Evolutionary conservation across 1,140 invertebrate species (phyloP).

Genomic region (Lepidotrigona ventralis): DNA sequence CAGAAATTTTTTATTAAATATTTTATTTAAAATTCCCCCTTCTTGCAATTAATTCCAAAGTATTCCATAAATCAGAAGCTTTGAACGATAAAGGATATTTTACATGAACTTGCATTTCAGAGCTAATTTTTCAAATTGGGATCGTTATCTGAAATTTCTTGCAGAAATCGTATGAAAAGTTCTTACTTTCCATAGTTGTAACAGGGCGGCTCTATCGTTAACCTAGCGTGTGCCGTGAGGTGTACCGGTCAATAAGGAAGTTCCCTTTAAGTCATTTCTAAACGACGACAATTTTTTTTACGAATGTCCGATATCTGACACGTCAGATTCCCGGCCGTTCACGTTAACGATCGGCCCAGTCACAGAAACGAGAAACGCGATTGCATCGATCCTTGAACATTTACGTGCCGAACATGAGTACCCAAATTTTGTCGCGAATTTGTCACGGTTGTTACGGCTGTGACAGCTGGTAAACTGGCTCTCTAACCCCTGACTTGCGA

Average conservation of each 20-base stretch:
- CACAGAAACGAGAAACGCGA: not conserved
- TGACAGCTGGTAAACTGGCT: slow-evolving; percentile 2
- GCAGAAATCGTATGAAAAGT: not conserved
- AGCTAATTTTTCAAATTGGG: not conserved
- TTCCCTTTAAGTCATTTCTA: slow-evolving; percentile 34
- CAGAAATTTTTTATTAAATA: no score
- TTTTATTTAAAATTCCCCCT: no score
- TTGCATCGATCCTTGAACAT: slow-evolving; percentile 28
- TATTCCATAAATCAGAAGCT: no score
- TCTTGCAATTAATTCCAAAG: no score
- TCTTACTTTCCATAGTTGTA: slow-evolving; percentile 42
- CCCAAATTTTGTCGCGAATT: slow-evolving; percentile 36
- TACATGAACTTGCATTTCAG: no score
- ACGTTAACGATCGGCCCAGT: not conserved
- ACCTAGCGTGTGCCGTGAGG: not conserved
- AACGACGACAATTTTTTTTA: not conserved
- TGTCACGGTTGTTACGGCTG: slow-evolving; percentile 13
- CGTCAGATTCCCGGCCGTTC: not conserved
- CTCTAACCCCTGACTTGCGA: not conserved
- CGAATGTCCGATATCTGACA: not conserved
- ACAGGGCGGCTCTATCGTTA: not conserved
- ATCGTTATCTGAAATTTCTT: not conserved
- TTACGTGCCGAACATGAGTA: slow-evolving; percentile 26
- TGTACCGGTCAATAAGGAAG: not conserved
- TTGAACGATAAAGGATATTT: not conserved